Base-by-base conservation (phyloP, 1,140 invertebrate genomes). In the Sminthurides bifidus region DNA sequence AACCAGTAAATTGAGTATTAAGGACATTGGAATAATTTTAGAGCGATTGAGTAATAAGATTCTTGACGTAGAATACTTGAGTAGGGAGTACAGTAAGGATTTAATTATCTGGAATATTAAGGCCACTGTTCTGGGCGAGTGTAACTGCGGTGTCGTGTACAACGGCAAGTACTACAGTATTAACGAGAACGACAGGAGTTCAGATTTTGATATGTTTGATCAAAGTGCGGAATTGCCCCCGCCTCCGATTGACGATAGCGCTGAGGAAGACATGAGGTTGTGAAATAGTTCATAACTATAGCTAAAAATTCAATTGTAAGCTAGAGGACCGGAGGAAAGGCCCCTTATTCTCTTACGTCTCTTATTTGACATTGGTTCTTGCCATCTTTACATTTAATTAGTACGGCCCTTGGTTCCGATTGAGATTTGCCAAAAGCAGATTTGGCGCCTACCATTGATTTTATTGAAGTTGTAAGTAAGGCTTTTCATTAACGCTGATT, bases 111-210 rank as follows among this genome's bases (percentile, higher is more conserved):
- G 89, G 88, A 90, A 87, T 67, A 89, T 90, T 73, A 88, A 87
- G 72, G 88, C 90, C 44, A 87, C 89, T 60, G 92, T 93, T 63
- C 76, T 87, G 41, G 89, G 89, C 41, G 46, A 6, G 56, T 76
- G 87, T 44, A 88, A 93, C 72, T 76, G 92, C 43, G 90, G 90
- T 38, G 85, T 94, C 52, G 87, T 93, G 67, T 94, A 94, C 72
- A 92, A 92, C 75, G 88, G 88, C 35, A 92, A 90, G 72, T 94
- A 91, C 74, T 92, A 93, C 72, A 86, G 87, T 52, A 92, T 93
- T 66, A 89, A 86, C 63, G 89, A 93, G 72, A 37, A 26, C 29
- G 40, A 30, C 26, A 43, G 33, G 17, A 21, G n/a, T 31, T 45
- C 35, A 33, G 33, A 29, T 19, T 24, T 48, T n/a, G 19, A 51